Evolutionary conservation across 1,140 invertebrate genomes (phyloP).

Genomic region (Octopus sinensis): DNA sequence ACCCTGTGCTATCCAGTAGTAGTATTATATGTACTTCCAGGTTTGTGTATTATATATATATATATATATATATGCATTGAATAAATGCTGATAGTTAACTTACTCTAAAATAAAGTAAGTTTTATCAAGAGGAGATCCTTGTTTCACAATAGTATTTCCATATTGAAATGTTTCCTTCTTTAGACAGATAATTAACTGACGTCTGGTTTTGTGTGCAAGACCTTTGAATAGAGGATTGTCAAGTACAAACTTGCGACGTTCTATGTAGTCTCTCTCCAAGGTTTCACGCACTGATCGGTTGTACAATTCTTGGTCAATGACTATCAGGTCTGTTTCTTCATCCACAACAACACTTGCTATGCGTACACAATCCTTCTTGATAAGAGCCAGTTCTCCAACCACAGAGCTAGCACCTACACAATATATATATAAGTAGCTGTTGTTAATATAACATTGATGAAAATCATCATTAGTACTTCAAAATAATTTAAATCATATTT

Average conservation of each 20-base stretch:
- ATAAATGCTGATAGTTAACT: not conserved
- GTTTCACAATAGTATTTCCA: slow-evolving; percentile 36
- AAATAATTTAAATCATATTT: no score
- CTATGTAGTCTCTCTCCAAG: slow-evolving; percentile 43
- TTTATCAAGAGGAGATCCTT: slow-evolving; percentile 37
- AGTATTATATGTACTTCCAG: no score
- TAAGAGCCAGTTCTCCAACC: slow-evolving; percentile 51
- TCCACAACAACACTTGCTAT: slow-evolving; percentile 51
- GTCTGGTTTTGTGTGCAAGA: slow-evolving; percentile 45
- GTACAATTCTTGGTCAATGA: slow-evolving; percentile 47
- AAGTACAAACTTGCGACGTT: slow-evolving; percentile 43
- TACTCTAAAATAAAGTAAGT: slow-evolving; percentile 49
- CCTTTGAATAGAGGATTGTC: slow-evolving; percentile 39
- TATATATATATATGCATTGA: not conserved
- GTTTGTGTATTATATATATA: no score
- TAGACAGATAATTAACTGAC: slow-evolving; percentile 44
- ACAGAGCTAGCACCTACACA: not conserved
- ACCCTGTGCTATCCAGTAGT: no score
- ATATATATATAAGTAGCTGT: not conserved
- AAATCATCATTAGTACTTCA: no score
- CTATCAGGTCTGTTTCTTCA: slow-evolving; percentile 42
- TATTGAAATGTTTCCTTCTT: slow-evolving; percentile 41
- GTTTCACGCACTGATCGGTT: slow-evolving; percentile 46
- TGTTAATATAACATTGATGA: not conserved
- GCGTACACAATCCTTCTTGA: slow-evolving; percentile 48